phyloP scores from a whole-genome alignment of 64 coral and sea anemone species.

The Montipora foliosa region DNA sequence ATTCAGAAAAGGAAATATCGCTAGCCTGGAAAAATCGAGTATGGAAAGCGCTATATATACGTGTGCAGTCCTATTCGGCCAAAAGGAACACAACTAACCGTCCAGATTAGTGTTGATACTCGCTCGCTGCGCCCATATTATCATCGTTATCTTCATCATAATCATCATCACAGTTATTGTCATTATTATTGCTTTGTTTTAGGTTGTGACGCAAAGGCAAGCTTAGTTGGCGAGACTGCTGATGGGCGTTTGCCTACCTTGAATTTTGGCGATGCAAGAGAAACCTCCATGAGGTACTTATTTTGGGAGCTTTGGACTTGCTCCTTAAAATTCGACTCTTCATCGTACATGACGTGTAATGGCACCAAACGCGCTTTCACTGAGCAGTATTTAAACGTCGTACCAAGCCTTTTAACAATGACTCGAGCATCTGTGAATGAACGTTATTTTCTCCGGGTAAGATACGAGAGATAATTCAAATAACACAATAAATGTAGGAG shows the following conservation, averaged over 20 bases:
- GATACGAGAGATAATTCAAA: background rate
- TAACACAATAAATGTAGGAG: too few species aligned
- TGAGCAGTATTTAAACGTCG: background rate
- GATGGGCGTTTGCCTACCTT: conserved; percentile 14
- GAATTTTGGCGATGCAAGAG: background rate
- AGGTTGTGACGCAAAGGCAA: background rate
- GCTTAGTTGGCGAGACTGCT: background rate
- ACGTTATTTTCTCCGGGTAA: conserved; percentile 5
- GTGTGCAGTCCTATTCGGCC: too few species aligned
- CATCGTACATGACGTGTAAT: background rate
- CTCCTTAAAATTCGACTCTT: background rate
- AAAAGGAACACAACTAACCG: too few species aligned
- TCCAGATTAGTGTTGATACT: too few species aligned
- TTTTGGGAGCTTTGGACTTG: background rate
- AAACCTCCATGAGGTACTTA: background rate
- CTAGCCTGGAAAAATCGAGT: too few species aligned
- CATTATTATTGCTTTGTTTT: too few species aligned
- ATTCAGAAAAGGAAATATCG: too few species aligned
- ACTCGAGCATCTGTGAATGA: too few species aligned
- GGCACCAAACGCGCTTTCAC: background rate
- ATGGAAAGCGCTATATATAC: too few species aligned
- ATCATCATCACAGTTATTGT: too few species aligned
- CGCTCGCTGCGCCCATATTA: too few species aligned
- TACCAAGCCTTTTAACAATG: background rate
- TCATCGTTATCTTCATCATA: too few species aligned